A percentile compares a stretch with the other conserved stretches of the same genome.
Evolutionary conservation across 2,113 vertebrate species (phyloP).

Genomic region (Hyperopisus bebe): DNA sequence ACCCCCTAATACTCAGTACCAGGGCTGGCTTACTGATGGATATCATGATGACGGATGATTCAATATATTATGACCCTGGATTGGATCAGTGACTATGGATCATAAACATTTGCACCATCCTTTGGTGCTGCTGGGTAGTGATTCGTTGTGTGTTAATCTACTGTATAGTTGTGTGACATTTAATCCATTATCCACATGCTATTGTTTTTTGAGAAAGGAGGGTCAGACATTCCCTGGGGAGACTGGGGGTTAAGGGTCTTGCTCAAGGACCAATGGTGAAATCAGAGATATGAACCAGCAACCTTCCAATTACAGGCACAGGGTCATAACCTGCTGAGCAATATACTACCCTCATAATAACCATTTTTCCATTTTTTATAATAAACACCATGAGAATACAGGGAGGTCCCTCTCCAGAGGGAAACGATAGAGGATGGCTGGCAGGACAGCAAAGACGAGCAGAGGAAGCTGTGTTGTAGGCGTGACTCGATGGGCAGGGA

Average conservation of each 20-base stretch:
- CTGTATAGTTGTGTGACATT: neutral
- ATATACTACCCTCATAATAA: neutral
- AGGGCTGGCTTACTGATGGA: neutral
- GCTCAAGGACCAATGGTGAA: neutral
- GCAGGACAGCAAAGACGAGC: slow-evolving; percentile 7
- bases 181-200: neutral
- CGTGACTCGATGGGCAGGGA: slow-evolving; percentile 24
- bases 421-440: neutral
- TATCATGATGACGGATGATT: neutral
- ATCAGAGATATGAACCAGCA: neutral
- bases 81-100: neutral
- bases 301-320: neutral
- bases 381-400: neutral
- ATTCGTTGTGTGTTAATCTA: neutral
- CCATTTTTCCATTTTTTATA: neutral
- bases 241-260: neutral
- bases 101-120: neutral
- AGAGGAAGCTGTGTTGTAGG: slow-evolving; percentile 25
- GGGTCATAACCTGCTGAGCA: neutral
- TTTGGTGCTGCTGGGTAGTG: neutral
- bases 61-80: neutral
- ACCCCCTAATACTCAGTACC: neutral
- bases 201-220: neutral
- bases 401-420: slow-evolving; percentile 19
- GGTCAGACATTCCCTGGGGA: neutral